Evolutionary conservation across 1,140 invertebrate genomes (phyloP), one percentile per base, ranked within the genome.

Genomic region (Gryon sp.): DNA sequence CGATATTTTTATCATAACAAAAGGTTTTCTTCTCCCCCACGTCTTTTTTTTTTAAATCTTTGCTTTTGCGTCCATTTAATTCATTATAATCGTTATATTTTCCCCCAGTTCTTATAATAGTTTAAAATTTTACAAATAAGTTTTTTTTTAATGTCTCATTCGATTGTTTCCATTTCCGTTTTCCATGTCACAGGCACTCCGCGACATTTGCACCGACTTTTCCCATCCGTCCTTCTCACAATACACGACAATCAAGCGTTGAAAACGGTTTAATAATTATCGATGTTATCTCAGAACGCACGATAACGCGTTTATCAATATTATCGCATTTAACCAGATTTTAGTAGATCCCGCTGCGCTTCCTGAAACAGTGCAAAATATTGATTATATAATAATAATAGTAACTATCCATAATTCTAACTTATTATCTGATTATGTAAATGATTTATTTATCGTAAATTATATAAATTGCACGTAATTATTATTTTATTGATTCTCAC

Each of bases 261-360:
- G 78, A 65, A 83, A 83, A 77, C 43, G 66, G 69, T 46, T 79
- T 59, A 22, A 63, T 22, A 32, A 63, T 80, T 87, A 86, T 84
- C 59, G 81, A 81, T 87, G 87, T 89, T 89, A 89, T 89, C 87
- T 89, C 48, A 84, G 55, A 73, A 73, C 80, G 63, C 59, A 82
- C 41, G 86, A 76, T 38, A 86, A 69, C 45, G 82, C 72, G 65
- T 81, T 78, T 16, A 79, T 43, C n/a, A 81, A 65, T 36, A 72
- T 59, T 46, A 81, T 59, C 8, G 80, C 66, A 36, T 80, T 78
- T 19, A 83, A 74, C 82, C 84, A 88, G 45, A 82, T 75, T 52
- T 75, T 83, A 18, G 53, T 60, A 26, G 48, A 69, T 63, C 55
- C 80, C 6, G 80, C 63, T 69, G 83, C 79, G 18, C 65, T 82